phyloP scores from a whole-genome alignment of 2,888 invertebrate species.

The Carcina quercana region DNA sequence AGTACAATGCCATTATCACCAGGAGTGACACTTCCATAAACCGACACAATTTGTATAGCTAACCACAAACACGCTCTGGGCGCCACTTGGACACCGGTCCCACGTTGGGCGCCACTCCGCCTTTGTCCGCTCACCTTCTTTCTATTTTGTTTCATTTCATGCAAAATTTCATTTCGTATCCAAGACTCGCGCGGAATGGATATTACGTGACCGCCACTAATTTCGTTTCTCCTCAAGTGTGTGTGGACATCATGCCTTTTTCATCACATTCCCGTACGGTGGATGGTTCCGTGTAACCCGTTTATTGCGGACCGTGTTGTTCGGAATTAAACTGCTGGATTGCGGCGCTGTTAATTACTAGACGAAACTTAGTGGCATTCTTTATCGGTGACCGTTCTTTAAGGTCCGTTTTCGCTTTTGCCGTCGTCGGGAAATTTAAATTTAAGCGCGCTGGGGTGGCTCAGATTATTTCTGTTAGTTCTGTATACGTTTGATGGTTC shows the following conservation, averaged over 20 bases:
- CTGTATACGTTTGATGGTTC: too few species aligned
- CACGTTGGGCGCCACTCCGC: conserved; percentile 15
- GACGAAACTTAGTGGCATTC: conserved; percentile 50
- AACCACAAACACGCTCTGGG: conserved; percentile 38
- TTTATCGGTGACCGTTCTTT: conserved; percentile 27
- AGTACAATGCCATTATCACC: too few species aligned
- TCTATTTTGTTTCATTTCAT: conserved; percentile 72
- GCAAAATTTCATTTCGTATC: conserved; percentile 74
- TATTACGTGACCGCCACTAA: conserved; percentile 67
- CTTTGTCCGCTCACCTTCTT: conserved; percentile 67
- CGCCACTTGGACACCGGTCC: conserved; percentile 16
- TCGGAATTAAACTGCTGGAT: conserved; percentile 65
- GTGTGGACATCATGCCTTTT: conserved; percentile 68
- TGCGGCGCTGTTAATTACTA: conserved; percentile 66
- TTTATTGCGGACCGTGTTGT: conserved; percentile 55
- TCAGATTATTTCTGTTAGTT: too few species aligned
- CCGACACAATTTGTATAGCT: too few species aligned
- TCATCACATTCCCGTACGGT: conserved; percentile 72
- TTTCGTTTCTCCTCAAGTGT: conserved; percentile 68
- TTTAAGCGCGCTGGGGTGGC: too few species aligned
- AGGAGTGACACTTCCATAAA: too few species aligned
- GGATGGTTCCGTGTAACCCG: conserved; percentile 54
- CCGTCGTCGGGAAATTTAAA: neutral
- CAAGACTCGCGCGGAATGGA: conserved; percentile 72
- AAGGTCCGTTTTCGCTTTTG: conserved; percentile 16